Percentiles rank a stretch among this genome's conserved stretches.
These are phyloP conservation scores for Phainopepla nitens DNA, from an alignment of 2,113 vertebrate species.

Conservation along the genomic window DNA sequence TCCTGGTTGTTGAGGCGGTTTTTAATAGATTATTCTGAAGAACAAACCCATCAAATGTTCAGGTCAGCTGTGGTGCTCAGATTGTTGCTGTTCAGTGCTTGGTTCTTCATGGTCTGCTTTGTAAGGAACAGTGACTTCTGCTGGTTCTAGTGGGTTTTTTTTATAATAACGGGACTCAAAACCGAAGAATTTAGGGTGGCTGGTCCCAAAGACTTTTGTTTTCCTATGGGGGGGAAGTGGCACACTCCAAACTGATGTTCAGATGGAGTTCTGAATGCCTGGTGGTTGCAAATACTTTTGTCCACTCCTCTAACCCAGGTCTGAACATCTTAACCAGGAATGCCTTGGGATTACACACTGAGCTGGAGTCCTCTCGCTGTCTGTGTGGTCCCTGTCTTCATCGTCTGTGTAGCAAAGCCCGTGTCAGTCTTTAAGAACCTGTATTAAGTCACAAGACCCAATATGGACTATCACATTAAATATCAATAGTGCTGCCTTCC, in stretches of 20 bases:
- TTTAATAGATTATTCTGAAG: not conserved
- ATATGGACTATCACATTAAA: not conserved
- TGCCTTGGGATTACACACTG: not conserved
- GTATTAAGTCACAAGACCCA: not conserved
- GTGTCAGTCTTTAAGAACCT: not conserved
- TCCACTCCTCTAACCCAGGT: not conserved
- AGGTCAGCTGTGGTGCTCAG: not conserved
- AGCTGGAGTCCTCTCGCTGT: rapidly evolving
- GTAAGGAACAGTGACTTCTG: not conserved
- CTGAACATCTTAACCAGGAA: not conserved
- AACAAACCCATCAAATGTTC: not conserved
- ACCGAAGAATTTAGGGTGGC: not conserved
- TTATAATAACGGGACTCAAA: not conserved
- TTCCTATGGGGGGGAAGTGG: rapidly evolving
- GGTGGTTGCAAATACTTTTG: not conserved
- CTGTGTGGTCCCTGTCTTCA: not conserved
- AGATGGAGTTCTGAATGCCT: not conserved
- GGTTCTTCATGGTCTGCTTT: not conserved
- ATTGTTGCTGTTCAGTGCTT: not conserved
- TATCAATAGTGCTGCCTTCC: not conserved
- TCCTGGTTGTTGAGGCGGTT: not conserved
- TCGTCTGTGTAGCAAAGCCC: not conserved
- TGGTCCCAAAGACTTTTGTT: not conserved
- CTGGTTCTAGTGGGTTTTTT: not conserved
- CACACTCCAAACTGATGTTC: not conserved